Evolutionary conservation across 2,113 vertebrate species (phyloP), one percentile per base, ranked within the genome.

Genomic region (Tetrao urogallus): DNA sequence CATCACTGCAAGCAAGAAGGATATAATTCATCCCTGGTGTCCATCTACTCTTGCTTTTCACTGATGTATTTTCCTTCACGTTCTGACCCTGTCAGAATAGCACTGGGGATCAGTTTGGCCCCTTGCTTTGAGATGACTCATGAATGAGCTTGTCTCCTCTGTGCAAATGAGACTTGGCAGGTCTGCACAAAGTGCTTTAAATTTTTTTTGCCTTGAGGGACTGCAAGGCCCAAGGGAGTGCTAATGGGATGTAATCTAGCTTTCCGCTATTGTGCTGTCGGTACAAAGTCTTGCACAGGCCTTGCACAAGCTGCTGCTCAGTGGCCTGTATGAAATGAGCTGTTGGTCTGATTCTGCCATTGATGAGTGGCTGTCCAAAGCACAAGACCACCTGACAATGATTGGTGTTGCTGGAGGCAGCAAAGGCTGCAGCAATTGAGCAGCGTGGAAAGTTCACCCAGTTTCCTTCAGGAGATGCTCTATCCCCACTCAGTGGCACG

Each of bases 61-160:
- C 61, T 78, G 91, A 82, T 0, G 58, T 76, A 65, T 94, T 92
- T 94, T 83, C 77, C 65, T 75, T 92, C 80, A 45, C 61, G 43
- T 70, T 77, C 89, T 94, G 93, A 95, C 91, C 93, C 86, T 86
- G 80, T 88, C 93, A 94, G 88, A 96, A 47, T 63, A 81, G 85
- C 77, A 42, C 82, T 21, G 54, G 73, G 73, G n/a, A 97, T 94
- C 87, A 88, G 27, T 74, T 88, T 96, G 78, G 65, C 90, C 88
- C 43, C 5, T 1, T 90, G 82, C 79, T 92, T 91, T 88, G 79
- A 93, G 95, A 89, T 86, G 86, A 94, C 92, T 95, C 82, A n/a
- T 84, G 83, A 93, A 79, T 50, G 82, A 95, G 69, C 69, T 34
- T n/a, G 72, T 90, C 57, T 88, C 40, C 27, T 90, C 87, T 88